Percentiles rank a stretch among this genome's conserved stretches.
phyloP scores from a whole-genome alignment of 2,113 vertebrate genomes.

The Columbina picui region DNA sequence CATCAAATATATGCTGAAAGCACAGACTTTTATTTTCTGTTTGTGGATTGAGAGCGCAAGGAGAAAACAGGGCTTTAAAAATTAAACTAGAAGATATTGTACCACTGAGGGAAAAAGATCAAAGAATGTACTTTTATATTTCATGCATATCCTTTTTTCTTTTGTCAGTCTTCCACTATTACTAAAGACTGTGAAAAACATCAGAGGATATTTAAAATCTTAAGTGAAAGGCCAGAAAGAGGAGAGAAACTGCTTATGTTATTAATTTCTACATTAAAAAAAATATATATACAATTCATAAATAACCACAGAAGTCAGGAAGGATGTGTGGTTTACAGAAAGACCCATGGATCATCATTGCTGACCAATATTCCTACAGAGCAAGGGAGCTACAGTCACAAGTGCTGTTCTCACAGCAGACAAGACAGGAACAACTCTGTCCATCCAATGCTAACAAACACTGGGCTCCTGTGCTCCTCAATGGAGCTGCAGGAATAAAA shows the following conservation, averaged over 20 bases:
- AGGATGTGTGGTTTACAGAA: background rate
- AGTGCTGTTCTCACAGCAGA: background rate
- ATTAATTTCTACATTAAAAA: background rate
- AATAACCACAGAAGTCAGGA: background rate
- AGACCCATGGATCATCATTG: background rate
- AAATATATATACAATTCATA: background rate
- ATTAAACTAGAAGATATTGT: background rate
- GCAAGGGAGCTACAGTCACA: background rate
- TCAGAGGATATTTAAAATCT: background rate
- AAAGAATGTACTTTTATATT: background rate
- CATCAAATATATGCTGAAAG: background rate
- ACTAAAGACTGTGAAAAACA: background rate
- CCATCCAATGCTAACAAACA: background rate
- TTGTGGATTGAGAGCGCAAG: background rate
- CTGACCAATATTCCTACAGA: background rate
- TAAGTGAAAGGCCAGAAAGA: slow-evolving; percentile 1
- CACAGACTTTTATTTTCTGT: background rate
- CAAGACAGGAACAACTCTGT: background rate
- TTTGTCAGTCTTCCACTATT: background rate
- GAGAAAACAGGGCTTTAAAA: background rate
- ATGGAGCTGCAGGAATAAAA: background rate
- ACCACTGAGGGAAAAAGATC: background rate
- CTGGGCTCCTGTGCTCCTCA: background rate
- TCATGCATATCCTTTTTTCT: background rate
- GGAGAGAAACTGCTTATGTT: background rate